Conservation (phyloP, 2,888 invertebrate species). For the Clusia tigrina region DNA sequence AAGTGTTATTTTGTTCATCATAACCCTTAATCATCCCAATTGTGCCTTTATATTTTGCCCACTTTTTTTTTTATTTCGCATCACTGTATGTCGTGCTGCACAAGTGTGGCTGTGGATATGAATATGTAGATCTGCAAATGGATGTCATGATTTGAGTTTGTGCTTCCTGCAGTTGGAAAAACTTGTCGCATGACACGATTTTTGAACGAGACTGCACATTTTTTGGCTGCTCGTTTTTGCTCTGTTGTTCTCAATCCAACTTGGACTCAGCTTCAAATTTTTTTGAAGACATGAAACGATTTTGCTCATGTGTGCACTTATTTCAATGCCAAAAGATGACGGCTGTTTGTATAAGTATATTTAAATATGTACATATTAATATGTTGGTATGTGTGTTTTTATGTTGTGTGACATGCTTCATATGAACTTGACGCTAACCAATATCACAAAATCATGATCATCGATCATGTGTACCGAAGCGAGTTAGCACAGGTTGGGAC, state of each 20-base stretch:
- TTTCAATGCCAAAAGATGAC: background rate
- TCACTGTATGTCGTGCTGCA: background rate
- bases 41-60: no score
- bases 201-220: background rate
- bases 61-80: no score
- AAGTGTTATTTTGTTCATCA: no score
- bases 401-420: background rate
- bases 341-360: no score
- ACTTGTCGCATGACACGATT: constrained; percentile 9
- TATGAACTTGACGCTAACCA: constrained; percentile 6
- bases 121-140: background rate
- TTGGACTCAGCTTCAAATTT: background rate
- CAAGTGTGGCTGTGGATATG: background rate
- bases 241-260: background rate
- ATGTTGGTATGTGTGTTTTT: background rate
- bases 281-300: constrained; percentile 1
- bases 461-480: constrained; percentile 13
- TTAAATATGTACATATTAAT: background rate
- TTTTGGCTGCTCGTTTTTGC: no score
- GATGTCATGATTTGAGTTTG: constrained; percentile 5
- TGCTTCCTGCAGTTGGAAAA: background rate
- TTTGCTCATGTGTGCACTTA: constrained; percentile 6
- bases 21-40: no score
- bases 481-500: background rate
- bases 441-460: constrained; percentile 4